Conservation (phyloP, 2,888 invertebrate genomes). For the Hypercompe scribonia region DNA sequence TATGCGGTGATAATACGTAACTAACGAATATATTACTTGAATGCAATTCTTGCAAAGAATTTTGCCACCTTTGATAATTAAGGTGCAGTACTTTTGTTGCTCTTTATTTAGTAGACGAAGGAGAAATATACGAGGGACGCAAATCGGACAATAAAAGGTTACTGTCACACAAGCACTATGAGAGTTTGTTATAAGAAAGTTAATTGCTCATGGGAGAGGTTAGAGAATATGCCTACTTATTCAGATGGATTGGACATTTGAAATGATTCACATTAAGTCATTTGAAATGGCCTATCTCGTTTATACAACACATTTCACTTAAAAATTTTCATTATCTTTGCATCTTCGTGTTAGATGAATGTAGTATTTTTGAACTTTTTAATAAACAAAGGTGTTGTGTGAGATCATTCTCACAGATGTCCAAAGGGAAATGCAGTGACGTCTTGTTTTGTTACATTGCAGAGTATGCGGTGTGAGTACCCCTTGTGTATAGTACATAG, state of each 20-base stretch:
- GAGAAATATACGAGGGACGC: too few relatives aligned
- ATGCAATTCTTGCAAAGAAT: neutral
- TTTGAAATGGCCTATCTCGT: slow-evolving; percentile 31
- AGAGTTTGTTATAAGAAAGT: too few relatives aligned
- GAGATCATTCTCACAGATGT: slow-evolving; percentile 56
- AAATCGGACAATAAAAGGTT: too few relatives aligned
- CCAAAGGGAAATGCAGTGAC: slow-evolving; percentile 36
- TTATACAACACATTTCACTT: slow-evolving; percentile 52
- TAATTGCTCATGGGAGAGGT: too few relatives aligned
- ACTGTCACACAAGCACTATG: too few relatives aligned
- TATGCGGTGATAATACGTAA: neutral
- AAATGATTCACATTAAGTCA: slow-evolving; percentile 49
- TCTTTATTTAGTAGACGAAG: too few relatives aligned
- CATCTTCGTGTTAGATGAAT: slow-evolving; percentile 49
- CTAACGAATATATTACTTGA: neutral
- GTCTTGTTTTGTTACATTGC: slow-evolving; percentile 31
- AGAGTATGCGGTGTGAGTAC: slow-evolving; percentile 21
- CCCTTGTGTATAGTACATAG: slow-evolving; percentile 28
- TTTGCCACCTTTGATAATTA: neutral
- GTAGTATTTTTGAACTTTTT: slow-evolving; percentile 55
- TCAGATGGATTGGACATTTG: too few relatives aligned
- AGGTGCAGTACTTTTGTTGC: neutral
- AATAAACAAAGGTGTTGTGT: slow-evolving; percentile 61
- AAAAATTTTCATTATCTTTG: slow-evolving; percentile 54
- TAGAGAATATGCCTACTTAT: too few relatives aligned